Conservation (phyloP, 2,888 invertebrate genomes). For the Neuroscelio doddi region DNA sequence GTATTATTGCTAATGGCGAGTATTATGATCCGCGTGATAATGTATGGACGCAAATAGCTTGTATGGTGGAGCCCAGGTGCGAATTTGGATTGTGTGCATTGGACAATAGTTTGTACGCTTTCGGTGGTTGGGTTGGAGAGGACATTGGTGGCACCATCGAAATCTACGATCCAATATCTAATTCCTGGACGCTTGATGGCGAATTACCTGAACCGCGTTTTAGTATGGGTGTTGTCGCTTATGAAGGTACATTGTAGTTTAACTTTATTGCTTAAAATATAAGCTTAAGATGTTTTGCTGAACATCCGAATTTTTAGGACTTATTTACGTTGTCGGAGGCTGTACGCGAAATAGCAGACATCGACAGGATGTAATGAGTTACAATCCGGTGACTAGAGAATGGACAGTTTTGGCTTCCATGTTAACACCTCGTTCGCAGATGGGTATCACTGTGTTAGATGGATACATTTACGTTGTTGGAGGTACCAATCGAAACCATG, state of each 20-base stretch:
- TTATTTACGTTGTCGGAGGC: conserved; percentile 93
- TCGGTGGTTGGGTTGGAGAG: conserved; percentile 93
- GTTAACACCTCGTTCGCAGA: conserved; percentile 88
- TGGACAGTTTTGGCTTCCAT: conserved; percentile 86
- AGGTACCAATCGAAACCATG: conserved; percentile 87
- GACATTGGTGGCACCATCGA: conserved; percentile 93
- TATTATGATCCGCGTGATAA: conserved; percentile 83
- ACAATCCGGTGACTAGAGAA: conserved; percentile 85
- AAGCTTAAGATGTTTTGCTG: too few species aligned
- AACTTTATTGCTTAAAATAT: too few species aligned
- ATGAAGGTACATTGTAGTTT: conserved; percentile 76
- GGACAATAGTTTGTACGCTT: conserved; percentile 87
- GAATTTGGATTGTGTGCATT: conserved; percentile 91
- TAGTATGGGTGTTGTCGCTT: conserved; percentile 92
- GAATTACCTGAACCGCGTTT: conserved; percentile 89
- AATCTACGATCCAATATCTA: conserved; percentile 85
- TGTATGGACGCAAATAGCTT: conserved; percentile 72
- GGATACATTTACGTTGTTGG: conserved; percentile 90
- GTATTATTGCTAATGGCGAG: conserved; percentile 91
- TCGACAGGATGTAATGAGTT: conserved; percentile 85
- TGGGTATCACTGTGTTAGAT: conserved; percentile 90
- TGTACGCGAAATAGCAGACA: conserved; percentile 87
- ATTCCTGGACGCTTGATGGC: conserved; percentile 85
- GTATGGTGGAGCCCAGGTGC: conserved; percentile 88
- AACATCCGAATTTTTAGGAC: conserved; percentile 73